Base-by-base conservation (phyloP, 2,797 vertebrate species). In the Rhynchotus rufescens region DNA sequence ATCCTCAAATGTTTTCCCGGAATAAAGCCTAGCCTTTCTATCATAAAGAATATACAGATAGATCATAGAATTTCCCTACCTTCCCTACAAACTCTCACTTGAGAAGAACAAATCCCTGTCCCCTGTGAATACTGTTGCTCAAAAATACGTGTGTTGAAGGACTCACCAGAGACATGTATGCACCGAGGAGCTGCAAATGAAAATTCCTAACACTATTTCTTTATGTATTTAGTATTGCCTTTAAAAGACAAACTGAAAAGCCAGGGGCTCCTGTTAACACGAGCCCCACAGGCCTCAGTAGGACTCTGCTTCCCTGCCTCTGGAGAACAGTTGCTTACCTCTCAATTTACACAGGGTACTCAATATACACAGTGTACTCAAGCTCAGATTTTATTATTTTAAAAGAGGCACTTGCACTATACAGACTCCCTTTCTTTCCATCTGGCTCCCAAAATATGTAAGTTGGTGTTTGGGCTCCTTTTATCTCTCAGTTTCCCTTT, bases 131-230 rank as follows among this genome's bases (percentile, higher is more conserved):
- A 9, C 12, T 42, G 17, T 1, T 76, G 15, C 66, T 61, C 36
- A 36, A n/a, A 47, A 62, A 20, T 1, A 3, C 0, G 0, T 38
- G 5, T 2, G 34, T 1, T 17, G 73, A 89, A 71, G 65, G 28
- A 61, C 28, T 12, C 3, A 65, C 4, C 12, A 74, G 44, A 51
- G 19, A 25, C 7, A 26, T 10, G 30, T 19, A 59, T 45, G 23
- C 13, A 54, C n/a, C 15, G 22, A 72, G n/a, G 21, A 15, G 15
- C 28, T 40, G 49, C 32, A 66, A 21, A 40, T 12, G 7, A 79
- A 76, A 87, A 77, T 5, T 13, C 9, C 26, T 57, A 42, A 32
- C 6, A 10, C 7, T 4, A 17, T 4, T 60, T 19, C 76, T 42
- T 54, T 69, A 22, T 14, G 8, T 26, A 26, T 40, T 92, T 21